Evolutionary conservation across 2,888 invertebrate species (phyloP).

Genomic region (Smittia aterrima): DNA sequence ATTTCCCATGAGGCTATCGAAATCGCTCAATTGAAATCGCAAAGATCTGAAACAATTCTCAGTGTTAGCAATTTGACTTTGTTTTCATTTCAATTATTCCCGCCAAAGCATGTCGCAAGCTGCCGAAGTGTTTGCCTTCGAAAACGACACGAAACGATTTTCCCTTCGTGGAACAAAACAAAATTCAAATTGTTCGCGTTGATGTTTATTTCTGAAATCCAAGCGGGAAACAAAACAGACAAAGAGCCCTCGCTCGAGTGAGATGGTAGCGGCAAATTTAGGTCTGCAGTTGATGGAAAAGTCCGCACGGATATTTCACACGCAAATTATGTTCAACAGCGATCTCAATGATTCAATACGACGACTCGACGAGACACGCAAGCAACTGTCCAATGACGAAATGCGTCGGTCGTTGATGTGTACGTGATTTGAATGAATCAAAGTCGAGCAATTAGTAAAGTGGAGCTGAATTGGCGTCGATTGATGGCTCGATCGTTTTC

Average conservation of each 20-base stretch:
- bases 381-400: conserved; percentile 1
- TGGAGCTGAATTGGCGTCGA: background rate
- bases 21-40: background rate
- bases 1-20: conserved; percentile 8
- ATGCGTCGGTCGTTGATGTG: background rate
- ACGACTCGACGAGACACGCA: background rate
- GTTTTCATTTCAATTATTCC: conserved; percentile 21
- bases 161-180: background rate
- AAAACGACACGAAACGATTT: background rate
- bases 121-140: conserved; percentile 2
- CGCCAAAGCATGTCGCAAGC: background rate
- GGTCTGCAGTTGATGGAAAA: background rate
- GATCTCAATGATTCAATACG: conserved; percentile 1
- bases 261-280: too few species aligned
- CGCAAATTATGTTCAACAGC: conserved; percentile 16
- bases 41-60: conserved; percentile 1
- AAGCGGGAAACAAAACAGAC: background rate
- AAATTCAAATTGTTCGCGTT: background rate
- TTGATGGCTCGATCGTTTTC: background rate
- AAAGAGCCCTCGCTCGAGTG: too few species aligned
- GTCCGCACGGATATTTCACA: conserved; percentile 11
- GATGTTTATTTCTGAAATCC: too few species aligned
- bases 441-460: conserved; percentile 21
- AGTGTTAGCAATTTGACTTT: background rate
- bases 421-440: background rate